Evolutionary conservation across 2,797 vertebrate species (phyloP), one percentile per base, ranked within the genome.

Genomic region (Chelidonichthys spinosus): DNA sequence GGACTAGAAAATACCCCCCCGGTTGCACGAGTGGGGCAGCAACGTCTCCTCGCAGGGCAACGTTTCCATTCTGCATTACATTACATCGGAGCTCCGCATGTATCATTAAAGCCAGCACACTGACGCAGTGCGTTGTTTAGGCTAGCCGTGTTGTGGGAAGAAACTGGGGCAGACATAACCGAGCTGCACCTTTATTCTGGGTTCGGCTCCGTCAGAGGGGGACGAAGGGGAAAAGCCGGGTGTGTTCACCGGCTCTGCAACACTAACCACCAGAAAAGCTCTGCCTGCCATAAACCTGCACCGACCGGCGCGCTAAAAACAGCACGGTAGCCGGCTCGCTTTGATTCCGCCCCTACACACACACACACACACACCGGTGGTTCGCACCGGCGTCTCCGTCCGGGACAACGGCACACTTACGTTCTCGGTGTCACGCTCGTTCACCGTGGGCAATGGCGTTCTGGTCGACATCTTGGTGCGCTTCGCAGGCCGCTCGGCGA

Each of bases 391-490:
- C 43, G 61, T 75, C 40, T 37, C 55, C 3, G 25, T 25, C 25
- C 25, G 25, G 61, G 39, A 18, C 2, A 59, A n/a, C 58, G 59
- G 36, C 63, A 97, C 97, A 97, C 97, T 97, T 93, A 97, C 97
- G 43, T 97, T 97, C 92, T 98, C 97, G 59, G 96, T 93, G 93
- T 98, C 97, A 78, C 97, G 95, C 93, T 97, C 97, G 93, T 97
- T 98, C 92, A 97, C 96, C 76, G 97, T 98, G 76, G 97, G 97
- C 94, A 98, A 96, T 95, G 96, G 96, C 94, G 97, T 97, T 94
- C 97, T 96, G 88, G 96, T 96, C 94, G 97, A 97, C 96, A 94
- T 94, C 87, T 93, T 94, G 92, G 17, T 91, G 92, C 63, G 92
- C 78, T 85, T 88, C 79, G 62, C 86, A 90, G 94, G 92, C 90